Evolutionary conservation across 2,797 vertebrate species (phyloP).

Genomic region (Centroberyx gerrardi): DNA sequence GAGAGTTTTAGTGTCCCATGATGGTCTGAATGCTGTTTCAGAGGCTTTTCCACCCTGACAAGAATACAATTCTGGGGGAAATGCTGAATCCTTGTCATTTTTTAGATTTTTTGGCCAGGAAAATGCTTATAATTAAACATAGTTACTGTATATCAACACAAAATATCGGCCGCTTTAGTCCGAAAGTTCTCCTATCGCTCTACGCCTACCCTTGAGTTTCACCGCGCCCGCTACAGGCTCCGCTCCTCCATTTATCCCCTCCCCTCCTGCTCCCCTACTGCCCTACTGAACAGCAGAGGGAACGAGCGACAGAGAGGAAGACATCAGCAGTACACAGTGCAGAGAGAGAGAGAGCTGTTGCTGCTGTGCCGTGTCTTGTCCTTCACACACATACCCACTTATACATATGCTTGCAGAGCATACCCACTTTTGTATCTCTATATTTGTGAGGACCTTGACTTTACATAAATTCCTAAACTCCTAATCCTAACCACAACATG

Average conservation of each 20-base stretch:
- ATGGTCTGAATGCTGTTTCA: not conserved
- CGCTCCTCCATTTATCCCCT: conserved; percentile 15
- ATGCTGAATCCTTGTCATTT: not conserved
- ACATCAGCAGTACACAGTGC: conserved; percentile 21
- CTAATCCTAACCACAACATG: no score
- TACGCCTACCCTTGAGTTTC: not conserved
- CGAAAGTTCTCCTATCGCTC: no score
- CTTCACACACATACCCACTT: not conserved
- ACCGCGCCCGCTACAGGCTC: conserved; percentile 9
- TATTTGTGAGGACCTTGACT: no score
- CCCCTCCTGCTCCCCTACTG: conserved; percentile 53
- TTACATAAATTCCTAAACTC: no score
- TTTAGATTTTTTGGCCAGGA: not conserved
- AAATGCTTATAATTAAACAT: not conserved
- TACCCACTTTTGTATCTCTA: no score
- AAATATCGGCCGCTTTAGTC: no score
- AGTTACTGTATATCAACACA: no score
- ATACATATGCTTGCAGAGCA: not conserved
- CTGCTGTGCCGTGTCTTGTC: not conserved
- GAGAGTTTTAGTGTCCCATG: not conserved
- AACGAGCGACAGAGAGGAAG: conserved; percentile 25
- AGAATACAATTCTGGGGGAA: not conserved
- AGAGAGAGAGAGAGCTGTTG: conserved; percentile 1
- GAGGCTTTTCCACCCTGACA: not conserved
- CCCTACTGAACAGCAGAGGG: conserved; percentile 67